Percentiles rank a stretch among this genome's conserved stretches.
Conservation (phyloP, 2,113 vertebrate species). For the Bubalus kerabau region DNA sequence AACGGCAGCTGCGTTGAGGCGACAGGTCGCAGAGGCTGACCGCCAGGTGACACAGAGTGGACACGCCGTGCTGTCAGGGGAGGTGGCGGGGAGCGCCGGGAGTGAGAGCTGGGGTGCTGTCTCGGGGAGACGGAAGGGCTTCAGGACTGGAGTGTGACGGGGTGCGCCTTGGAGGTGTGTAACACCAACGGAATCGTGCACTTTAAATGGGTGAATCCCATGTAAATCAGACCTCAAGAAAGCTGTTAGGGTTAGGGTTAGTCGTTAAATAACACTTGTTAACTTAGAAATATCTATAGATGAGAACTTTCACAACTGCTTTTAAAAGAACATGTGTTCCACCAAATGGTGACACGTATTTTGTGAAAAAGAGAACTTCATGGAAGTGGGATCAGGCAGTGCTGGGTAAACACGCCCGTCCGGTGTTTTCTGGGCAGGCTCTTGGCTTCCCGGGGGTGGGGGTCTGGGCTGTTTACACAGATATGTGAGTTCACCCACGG, state of each 20-base stretch:
- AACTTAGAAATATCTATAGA: not conserved
- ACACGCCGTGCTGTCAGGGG: accelerated
- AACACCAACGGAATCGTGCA: too few relatives aligned
- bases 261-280: not conserved
- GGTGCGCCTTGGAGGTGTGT: not conserved
- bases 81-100: accelerated
- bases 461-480: not conserved
- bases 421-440: accelerated
- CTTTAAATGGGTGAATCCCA: too few relatives aligned
- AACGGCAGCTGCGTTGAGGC: accelerated
- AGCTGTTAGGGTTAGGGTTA: not conserved
- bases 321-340: not conserved
- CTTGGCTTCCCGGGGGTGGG: not conserved
- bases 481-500: accelerated
- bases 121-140: not conserved
- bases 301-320: not conserved
- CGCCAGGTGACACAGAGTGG: accelerated
- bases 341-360: not conserved
- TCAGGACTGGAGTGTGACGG: not conserved
- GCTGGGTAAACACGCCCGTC: not conserved
- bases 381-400: too few relatives aligned
- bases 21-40: not conserved
- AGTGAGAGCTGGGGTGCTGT: too few relatives aligned
- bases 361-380: accelerated
- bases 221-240: not conserved